phyloP scores from a whole-genome alignment of 2,888 invertebrate genomes.

The Trissolcus japonicus region DNA sequence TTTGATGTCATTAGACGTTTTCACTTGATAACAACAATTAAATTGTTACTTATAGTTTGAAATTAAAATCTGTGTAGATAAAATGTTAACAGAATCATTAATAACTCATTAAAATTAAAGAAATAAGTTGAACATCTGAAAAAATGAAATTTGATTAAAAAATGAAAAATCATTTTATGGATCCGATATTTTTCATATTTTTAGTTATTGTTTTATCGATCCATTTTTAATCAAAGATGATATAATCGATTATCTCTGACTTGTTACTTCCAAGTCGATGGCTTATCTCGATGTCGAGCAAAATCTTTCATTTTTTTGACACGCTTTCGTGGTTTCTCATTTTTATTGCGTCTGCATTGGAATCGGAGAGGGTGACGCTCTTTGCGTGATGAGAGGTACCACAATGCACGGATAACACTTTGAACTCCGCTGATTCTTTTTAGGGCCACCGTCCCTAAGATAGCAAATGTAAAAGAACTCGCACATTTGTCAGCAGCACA shows the following conservation, averaged over 20 bases:
- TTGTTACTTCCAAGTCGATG: constrained; percentile 49
- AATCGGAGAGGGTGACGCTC: constrained; percentile 53
- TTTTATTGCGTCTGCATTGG: constrained; percentile 37
- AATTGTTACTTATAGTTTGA: not conserved
- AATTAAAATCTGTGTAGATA: not conserved
- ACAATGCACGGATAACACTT: constrained; percentile 54
- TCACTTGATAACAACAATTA: too few species aligned
- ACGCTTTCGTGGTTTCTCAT: constrained; percentile 53
- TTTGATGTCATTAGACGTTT: too few species aligned
- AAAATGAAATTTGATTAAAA: too few species aligned
- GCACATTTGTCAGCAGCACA: constrained; percentile 5
- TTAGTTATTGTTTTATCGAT: not conserved
- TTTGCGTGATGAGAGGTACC: constrained; percentile 54
- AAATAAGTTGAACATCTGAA: too few species aligned
- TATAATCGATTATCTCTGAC: constrained; percentile 22
- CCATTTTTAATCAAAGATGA: not conserved
- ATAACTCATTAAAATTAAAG: too few species aligned
- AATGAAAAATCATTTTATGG: too few species aligned
- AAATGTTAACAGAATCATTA: too few species aligned
- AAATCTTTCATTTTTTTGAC: constrained; percentile 54
- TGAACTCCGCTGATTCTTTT: constrained; percentile 47
- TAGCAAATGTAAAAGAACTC: constrained; percentile 17
- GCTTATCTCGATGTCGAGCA: constrained; percentile 39
- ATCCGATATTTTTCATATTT: not conserved
- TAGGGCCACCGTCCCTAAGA: constrained; percentile 29